Evolutionary conservation across 2,888 invertebrate genomes (phyloP).

Genomic region (Hermodice carunculata): DNA sequence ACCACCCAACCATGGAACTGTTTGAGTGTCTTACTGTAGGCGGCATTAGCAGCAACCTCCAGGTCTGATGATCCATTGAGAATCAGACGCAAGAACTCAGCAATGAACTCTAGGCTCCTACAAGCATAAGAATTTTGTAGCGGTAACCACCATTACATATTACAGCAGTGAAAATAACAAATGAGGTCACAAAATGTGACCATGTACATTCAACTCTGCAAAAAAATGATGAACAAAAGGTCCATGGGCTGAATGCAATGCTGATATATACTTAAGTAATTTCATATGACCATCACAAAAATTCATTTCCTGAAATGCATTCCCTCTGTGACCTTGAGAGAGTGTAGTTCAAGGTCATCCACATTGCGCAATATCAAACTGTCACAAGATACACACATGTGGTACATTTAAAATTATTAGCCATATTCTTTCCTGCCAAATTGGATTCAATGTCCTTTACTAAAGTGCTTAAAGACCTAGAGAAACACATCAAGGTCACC

Average conservation of each 20-base stretch:
- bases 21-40: conserved; percentile 64
- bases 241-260: not conserved
- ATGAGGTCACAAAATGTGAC: not conserved
- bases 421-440: too few relatives aligned
- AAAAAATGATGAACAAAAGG: not conserved
- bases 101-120: conserved; percentile 67
- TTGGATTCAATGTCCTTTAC: too few relatives aligned
- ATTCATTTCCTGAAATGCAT: too few relatives aligned
- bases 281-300: not conserved
- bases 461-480: too few relatives aligned
- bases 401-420: too few relatives aligned
- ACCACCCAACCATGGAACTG: conserved; percentile 69
- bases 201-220: not conserved
- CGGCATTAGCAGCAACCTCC: conserved; percentile 53
- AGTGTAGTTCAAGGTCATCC: too few relatives aligned
- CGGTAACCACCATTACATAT: not conserved
- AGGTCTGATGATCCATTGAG: conserved; percentile 53
- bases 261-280: not conserved
- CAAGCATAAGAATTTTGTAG: conserved; percentile 20
- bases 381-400: too few relatives aligned
- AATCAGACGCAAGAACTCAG: conserved; percentile 60
- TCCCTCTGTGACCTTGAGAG: too few relatives aligned
- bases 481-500: too few relatives aligned
- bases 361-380: too few relatives aligned
- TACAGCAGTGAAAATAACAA: not conserved